Evolutionary conservation across 2,888 invertebrate genomes (phyloP).

Genomic region (Eristalinus aeneus): DNA sequence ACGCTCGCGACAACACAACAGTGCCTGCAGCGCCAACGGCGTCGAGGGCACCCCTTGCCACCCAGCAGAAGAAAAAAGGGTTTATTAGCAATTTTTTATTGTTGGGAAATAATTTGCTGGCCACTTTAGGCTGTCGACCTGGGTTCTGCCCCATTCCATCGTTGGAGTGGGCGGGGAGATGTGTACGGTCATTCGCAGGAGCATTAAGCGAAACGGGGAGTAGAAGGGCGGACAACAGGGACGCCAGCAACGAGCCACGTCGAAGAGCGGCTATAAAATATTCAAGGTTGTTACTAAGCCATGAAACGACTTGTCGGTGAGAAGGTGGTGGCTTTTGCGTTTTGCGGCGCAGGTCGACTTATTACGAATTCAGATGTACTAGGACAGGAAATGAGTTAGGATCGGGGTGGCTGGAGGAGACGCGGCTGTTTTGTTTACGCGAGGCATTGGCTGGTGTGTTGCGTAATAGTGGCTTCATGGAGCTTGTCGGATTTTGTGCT

Average conservation of each 20-base stretch:
- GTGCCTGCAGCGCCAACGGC: background rate
- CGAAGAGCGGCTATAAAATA: conserved; percentile 53
- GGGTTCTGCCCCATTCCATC: background rate
- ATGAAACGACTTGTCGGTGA: conserved; percentile 37
- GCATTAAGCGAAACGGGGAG: conserved; percentile 42
- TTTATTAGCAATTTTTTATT: conserved; percentile 60
- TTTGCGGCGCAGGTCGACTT: conserved; percentile 42
- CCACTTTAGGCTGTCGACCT: conserved; percentile 37
- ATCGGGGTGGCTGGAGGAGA: conserved; percentile 39
- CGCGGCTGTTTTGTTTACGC: conserved; percentile 36
- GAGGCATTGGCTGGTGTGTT: background rate
- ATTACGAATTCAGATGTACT: conserved; percentile 64
- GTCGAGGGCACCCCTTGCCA: background rate
- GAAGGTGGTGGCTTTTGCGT: conserved; percentile 16
- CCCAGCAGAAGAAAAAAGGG: conserved; percentile 51
- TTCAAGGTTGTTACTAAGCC: conserved; percentile 68
- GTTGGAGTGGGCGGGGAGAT: background rate
- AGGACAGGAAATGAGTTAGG: conserved; percentile 69
- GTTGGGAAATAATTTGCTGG: conserved; percentile 62
- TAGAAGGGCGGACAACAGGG: conserved; percentile 30
- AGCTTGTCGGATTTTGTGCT: conserved; percentile 11
- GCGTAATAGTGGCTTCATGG: background rate
- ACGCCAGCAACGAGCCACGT: conserved; percentile 23
- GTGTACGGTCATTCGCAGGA: conserved; percentile 38
- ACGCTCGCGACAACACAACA: background rate